Conservation (phyloP, 1,140 invertebrate genomes). For the Phortica variegata region DNA sequence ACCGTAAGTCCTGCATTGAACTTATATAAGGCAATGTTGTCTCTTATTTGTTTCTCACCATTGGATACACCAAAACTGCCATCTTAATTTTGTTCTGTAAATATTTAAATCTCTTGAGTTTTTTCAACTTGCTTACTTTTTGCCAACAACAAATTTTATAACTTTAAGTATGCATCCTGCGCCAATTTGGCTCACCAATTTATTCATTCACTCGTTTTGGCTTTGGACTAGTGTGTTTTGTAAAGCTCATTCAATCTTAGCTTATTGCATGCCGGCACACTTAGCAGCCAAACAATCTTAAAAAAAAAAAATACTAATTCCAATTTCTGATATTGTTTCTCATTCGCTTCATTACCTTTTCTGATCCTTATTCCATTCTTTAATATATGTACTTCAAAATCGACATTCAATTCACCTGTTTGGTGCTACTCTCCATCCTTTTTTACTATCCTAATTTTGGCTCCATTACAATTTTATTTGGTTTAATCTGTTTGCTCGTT, state of each 20-base stretch:
- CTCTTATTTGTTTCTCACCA: too few species aligned
- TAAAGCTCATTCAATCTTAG: too few species aligned
- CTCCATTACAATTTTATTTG: neutral
- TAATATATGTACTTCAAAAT: conserved; percentile 23
- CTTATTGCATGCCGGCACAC: neutral
- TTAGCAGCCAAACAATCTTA: neutral
- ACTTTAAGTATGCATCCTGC: too few species aligned
- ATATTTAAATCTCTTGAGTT: too few species aligned
- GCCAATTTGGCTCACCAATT: too few species aligned
- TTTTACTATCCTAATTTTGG: conserved; percentile 3
- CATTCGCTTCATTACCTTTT: conserved; percentile 6
- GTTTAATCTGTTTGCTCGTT: neutral
- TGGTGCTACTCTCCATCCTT: conserved; percentile 13
- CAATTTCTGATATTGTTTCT: neutral
- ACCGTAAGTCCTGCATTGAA: conserved; percentile 58
- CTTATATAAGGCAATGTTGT: too few species aligned
- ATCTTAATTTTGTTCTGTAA: too few species aligned
- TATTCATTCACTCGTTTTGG: too few species aligned
- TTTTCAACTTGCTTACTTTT: too few species aligned
- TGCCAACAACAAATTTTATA: too few species aligned
- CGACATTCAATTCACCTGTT: conserved; percentile 5
- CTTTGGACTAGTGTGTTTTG: too few species aligned
- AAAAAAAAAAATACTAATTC: neutral
- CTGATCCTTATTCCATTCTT: conserved; percentile 25
- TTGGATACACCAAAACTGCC: too few species aligned